A percentile compares a stretch with the other conserved stretches of the same genome.
These are phyloP conservation scores for Sterna hirundo DNA, from an alignment of 2,113 vertebrate genomes.

Conservation along the genomic window DNA sequence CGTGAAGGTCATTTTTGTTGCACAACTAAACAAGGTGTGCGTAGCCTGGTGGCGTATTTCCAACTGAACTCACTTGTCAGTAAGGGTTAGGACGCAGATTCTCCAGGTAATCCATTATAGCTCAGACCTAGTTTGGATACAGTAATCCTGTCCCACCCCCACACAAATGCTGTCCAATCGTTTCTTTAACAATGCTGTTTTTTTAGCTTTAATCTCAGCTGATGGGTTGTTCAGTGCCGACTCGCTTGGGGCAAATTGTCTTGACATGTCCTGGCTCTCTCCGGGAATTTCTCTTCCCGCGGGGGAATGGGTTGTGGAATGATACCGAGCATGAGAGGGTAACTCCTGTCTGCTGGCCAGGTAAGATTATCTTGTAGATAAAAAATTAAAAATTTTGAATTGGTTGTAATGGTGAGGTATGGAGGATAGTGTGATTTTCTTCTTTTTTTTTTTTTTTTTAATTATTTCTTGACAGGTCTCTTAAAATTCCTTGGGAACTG, in stretches of 20 bases:
- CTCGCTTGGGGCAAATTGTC: background rate
- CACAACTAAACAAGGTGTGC: background rate
- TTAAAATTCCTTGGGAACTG: background rate
- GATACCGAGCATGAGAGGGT: background rate
- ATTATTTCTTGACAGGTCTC: background rate
- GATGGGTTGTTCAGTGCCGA: background rate
- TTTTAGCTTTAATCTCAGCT: slow-evolving; percentile 16
- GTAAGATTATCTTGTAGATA: background rate
- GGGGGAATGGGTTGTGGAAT: background rate
- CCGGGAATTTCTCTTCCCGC: background rate
- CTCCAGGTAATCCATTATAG: slow-evolving; percentile 27
- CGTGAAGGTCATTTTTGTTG: accelerated
- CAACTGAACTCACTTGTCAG: background rate
- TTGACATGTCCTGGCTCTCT: background rate
- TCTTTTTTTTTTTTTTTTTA: background rate
- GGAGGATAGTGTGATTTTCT: background rate
- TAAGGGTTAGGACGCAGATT: background rate
- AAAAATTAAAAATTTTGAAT: background rate
- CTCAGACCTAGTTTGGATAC: slow-evolving; percentile 17
- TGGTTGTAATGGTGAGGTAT: background rate
- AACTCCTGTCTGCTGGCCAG: background rate
- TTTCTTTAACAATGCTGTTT: slow-evolving; percentile 6
- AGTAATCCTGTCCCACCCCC: slow-evolving; percentile 53
- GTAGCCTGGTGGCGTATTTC: background rate
- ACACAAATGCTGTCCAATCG: background rate